Base-by-base conservation (phyloP, 2,797 vertebrate species). In the Mus minutoides region DNA sequence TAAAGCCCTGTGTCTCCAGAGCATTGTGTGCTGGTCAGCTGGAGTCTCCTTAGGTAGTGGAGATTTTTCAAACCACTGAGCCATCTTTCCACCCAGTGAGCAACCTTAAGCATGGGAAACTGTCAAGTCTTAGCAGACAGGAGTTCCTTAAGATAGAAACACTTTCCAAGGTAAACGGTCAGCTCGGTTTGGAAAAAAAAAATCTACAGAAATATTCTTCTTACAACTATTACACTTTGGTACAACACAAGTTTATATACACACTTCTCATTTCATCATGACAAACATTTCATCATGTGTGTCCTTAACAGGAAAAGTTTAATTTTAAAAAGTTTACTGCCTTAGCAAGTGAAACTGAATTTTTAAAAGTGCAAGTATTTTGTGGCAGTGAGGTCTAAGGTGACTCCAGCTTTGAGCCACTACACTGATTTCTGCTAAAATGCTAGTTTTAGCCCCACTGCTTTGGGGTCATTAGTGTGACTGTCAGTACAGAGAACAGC, bases 321-420 rank as follows among this genome's bases (percentile, higher is more conserved):
- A 91, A 92, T 91, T 49, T 60, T 29, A 92, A 93, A 92, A 83
- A 43, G 26, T 69, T 89, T 78, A 82, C 73, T 58, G 73, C 64
- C 92, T 93, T 92, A 71, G 19, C 12, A 58, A 75, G 62, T 82
- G 10, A 88, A 88, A 43, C 6, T 14, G 8, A 13, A 10, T 26
- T 58, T 56, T 26, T 4, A 58, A 16, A 80, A 90, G 13, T 62
- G 67, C 40, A 88, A 21, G 49, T 40, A 64, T 8, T 96, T 40
- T 94, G 88, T 60, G 34, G 34, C 60, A 52, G 60, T 34, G 21
- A 95, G 75, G 67, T 9, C 46, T 49, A 49, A 49, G 10, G 46
- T 49, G 46, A 58, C 54, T 40, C 29, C 1, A 3, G 77, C 94
- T 40, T 31, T 88, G 73, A 94, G 71, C 11, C 43, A 11, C n/a